Evolutionary conservation across 2,888 invertebrate genomes (phyloP).

Genomic region (Opisthograptis luteolata): DNA sequence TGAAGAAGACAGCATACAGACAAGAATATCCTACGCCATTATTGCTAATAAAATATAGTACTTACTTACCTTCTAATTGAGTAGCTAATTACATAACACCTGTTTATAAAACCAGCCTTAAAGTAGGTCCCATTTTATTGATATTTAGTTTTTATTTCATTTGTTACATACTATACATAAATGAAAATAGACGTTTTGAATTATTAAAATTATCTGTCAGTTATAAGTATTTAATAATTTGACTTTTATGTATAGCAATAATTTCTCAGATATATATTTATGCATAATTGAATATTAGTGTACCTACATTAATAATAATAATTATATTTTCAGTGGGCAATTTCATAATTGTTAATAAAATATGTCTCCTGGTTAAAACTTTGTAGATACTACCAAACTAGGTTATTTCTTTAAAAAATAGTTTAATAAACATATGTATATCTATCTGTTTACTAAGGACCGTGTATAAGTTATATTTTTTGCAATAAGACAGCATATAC

Average conservation of each 20-base stretch:
- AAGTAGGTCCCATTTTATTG: not conserved
- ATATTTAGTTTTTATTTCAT: no score
- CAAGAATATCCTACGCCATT: no score
- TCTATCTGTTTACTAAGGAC: conserved; percentile 9
- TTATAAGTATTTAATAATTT: no score
- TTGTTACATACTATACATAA: no score
- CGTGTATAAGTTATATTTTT: conserved; percentile 26
- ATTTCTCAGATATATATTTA: no score
- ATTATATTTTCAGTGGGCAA: conserved; percentile 73
- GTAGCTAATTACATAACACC: conserved; percentile 6
- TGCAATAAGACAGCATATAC: conserved; percentile 31
- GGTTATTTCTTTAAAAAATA: conserved; percentile 36
- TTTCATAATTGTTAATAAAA: conserved; percentile 68
- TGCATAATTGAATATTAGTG: conserved; percentile 22
- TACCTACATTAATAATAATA: conserved; percentile 27
- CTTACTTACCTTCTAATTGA: conserved; percentile 13
- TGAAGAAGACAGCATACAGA: no score
- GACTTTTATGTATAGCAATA: no score
- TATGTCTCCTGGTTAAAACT: conserved; percentile 77
- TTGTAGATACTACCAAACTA: conserved; percentile 48
- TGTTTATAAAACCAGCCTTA: conserved; percentile 8
- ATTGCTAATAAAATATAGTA: conserved; percentile 6
- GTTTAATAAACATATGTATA: conserved; percentile 4
- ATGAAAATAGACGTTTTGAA: no score
- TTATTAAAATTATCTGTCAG: no score